Evolutionary conservation across 1,140 invertebrate genomes (phyloP).

Genomic region (Hormaphis cornu): DNA sequence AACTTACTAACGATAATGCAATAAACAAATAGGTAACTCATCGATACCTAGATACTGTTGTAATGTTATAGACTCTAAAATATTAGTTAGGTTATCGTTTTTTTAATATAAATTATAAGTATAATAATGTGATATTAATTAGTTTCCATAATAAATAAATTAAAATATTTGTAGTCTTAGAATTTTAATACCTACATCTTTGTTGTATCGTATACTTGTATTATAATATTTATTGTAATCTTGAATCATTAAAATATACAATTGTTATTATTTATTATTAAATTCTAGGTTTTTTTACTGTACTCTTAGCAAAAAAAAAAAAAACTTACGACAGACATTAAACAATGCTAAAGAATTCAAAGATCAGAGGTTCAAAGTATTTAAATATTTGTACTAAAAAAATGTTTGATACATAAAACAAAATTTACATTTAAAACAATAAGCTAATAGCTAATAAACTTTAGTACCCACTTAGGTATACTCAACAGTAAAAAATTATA

Average conservation of each 20-base stretch:
- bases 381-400: too few relatives aligned
- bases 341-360: too few relatives aligned
- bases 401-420: too few relatives aligned
- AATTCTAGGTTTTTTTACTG: background rate
- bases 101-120: background rate
- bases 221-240: background rate
- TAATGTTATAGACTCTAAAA: background rate
- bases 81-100: background rate
- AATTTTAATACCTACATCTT: constrained; percentile 11
- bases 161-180: background rate
- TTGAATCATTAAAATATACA: background rate
- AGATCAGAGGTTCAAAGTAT: too few relatives aligned
- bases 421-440: too few relatives aligned
- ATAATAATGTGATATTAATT: constrained; percentile 27
- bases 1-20: constrained; percentile 1
- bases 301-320: too few relatives aligned
- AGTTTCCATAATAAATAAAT: constrained; percentile 6
- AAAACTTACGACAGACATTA: too few relatives aligned
- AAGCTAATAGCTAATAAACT: too few relatives aligned
- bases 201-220: constrained; percentile 20
- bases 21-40: too few relatives aligned
- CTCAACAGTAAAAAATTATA: too few relatives aligned
- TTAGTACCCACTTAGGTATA: too few relatives aligned
- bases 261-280: constrained; percentile 29
- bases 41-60: background rate